These are phyloP conservation scores for Hesperophylax magnus DNA, from an alignment of 1,140 invertebrate species.

Conservation along the genomic window DNA sequence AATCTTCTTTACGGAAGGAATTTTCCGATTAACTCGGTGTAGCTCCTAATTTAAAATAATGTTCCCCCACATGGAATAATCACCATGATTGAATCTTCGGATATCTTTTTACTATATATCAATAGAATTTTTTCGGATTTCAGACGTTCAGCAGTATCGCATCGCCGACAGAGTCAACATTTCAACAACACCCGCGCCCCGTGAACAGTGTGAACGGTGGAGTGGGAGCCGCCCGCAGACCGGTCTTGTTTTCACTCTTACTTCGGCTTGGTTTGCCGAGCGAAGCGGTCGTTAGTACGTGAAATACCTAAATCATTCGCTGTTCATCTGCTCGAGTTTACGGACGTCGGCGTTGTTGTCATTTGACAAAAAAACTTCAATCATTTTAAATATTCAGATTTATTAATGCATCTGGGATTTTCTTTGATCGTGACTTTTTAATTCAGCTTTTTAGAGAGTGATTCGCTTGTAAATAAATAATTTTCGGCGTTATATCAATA, in stretches of 20 bases:
- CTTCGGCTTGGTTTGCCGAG: slow-evolving; percentile 48
- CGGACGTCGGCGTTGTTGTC: slow-evolving; percentile 6
- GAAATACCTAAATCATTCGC: not conserved
- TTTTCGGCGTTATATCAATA: not conserved
- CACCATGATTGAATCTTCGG: no score
- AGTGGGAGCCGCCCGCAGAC: not conserved
- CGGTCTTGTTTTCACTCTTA: slow-evolving; percentile 40
- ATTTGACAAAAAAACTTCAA: not conserved
- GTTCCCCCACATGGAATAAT: no score
- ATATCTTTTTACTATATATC: no score
- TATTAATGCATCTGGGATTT: not conserved
- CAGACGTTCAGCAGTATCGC: no score
- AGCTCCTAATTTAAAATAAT: no score
- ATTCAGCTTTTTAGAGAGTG: not conserved
- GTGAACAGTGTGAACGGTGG: no score
- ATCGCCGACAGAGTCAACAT: no score
- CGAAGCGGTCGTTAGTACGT: slow-evolving; percentile 21
- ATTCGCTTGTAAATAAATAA: not conserved
- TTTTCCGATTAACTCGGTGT: no score
- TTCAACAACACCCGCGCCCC: no score
- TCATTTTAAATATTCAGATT: no score
- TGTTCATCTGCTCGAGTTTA: not conserved
- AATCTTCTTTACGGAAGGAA: no score
- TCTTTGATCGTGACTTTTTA: not conserved
- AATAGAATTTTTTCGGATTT: no score